Evolutionary conservation across 2,113 vertebrate genomes (phyloP).

Genomic region (Lipotes vexillifer): DNA sequence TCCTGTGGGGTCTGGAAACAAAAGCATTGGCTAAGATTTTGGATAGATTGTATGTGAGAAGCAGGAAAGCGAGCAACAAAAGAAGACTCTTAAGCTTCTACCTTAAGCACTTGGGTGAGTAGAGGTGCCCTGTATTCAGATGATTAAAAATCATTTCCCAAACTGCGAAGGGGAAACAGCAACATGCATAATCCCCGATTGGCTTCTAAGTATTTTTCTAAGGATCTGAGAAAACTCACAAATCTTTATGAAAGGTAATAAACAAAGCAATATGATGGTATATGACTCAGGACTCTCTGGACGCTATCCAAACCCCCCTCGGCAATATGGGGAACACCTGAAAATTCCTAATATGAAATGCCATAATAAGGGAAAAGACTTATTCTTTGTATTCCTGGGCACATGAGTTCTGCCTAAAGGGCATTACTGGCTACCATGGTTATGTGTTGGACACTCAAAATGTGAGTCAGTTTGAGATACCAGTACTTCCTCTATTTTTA

Average conservation of each 20-base stretch:
- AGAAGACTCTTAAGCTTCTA: neutral
- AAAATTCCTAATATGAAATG: constrained; percentile 39
- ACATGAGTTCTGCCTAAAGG: neutral
- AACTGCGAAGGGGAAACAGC: neutral
- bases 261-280: constrained; percentile 1
- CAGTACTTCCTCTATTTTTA: constrained; percentile 48
- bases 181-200: neutral
- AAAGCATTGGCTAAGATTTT: neutral
- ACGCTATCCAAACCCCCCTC: constrained; percentile 1
- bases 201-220: neutral
- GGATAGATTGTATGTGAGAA: neutral
- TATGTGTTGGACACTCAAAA: neutral
- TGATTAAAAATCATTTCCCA: neutral
- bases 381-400: neutral
- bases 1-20: neutral
- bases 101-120: neutral
- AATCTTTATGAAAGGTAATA: constrained; percentile 28
- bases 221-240: neutral
- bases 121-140: neutral
- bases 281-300: constrained; percentile 40
- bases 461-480: neutral
- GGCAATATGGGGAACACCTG: neutral
- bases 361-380: neutral
- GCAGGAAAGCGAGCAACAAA: neutral
- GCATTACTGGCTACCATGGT: neutral